Base-by-base conservation (phyloP, 1,140 invertebrate genomes). In the Atta cephalotes region DNA sequence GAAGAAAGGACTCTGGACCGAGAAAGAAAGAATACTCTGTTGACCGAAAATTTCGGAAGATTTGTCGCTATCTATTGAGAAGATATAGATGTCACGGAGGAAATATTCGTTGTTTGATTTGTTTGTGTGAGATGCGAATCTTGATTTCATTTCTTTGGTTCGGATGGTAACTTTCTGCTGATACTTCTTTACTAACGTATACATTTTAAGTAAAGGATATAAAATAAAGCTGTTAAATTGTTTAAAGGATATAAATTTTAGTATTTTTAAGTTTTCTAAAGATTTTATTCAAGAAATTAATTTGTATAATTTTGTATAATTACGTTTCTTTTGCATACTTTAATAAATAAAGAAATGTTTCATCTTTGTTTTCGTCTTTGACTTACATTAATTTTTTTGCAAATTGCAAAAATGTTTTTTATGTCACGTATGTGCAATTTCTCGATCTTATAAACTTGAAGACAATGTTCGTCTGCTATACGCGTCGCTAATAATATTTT, bases 401-500 rank as follows among this genome's bases (percentile, higher is more conserved):
- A 25, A 78, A 78, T 56, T 14, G n/a, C 5, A 7, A 4, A 66
- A 79, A n/a, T 65, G 49, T 49, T 45, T 56, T 68, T 72, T 28
- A 65, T n/a, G 25, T 65, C 14, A 60, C 18, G 28, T 25, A 60
- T 6, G 35, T 16, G 10, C 12, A 39, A 74, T 60, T 49, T 10
- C 2, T 56, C n/a, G 21, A 45, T 45, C n/a, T 74, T 28, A 58
- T 31, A 31, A 14, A 21, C 45, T 49, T 28, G 68, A 16, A 10
- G 25, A 62, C 18, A 51, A 60, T 74, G 39, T 82, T 16, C 16
- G 68, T 60, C 18, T 31, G 56, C 18, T 62, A 31, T 18, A 68
- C 63, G 72, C 51, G 72, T 68, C 72, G 25, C 28, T 39, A 35
- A 25, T 68, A 78, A 85, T 78, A 62, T 71, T 82, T 76, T 31